Evolutionary conservation across 1,140 invertebrate genomes (phyloP), one percentile per base, ranked within the genome.

Genomic region (Drosophila grimshawi): DNA sequence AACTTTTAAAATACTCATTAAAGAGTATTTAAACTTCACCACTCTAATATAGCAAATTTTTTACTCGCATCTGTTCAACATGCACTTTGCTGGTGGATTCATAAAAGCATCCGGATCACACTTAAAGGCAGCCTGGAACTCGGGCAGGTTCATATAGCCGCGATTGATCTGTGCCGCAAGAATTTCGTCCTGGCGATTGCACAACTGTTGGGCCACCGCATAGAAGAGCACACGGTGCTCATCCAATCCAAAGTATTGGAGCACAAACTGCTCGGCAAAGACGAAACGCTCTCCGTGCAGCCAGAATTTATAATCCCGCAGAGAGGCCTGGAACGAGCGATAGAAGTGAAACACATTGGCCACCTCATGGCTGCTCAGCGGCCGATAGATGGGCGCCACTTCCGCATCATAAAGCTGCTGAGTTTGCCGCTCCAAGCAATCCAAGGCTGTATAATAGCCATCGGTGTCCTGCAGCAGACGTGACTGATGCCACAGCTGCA

Each of bases 241-340:
- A 49, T 89, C 57, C 29, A 92, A 49, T 3, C 76, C 62, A 8
- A 90, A 92, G 53, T 83, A 81, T 39, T 92, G 71, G 30, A 92
- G 55, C 3, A 92, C 85, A 43, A 81, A 80, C 55, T 77, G 76
- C 33, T 92, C 90, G n/a, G 90, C 90, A 49, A 92, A 92, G n/a
- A 79, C 68, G 33, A 92, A 92, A 19, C 79, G 61, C 11, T 92
- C 90, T 30, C 90, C 88, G 27, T 89, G 68, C 5, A 92, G 45
- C 90, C 90, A 92, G 19, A 92, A 92, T 27, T 51, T 51, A 52
- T 92, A 92, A 6, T 92, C 90, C 0, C 66, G 29, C 1, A 76
- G 52, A 0, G 90, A 55, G 0, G 76, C 72, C 32, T 73, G 56
- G 29, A 92, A 92, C 0, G 81, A 76, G n/a, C 81, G 70, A 72